A percentile compares a stretch with the other conserved stretches of the same genome.
phyloP scores from a whole-genome alignment of 1,140 invertebrate genomes.

The Camponotus vicinus region DNA sequence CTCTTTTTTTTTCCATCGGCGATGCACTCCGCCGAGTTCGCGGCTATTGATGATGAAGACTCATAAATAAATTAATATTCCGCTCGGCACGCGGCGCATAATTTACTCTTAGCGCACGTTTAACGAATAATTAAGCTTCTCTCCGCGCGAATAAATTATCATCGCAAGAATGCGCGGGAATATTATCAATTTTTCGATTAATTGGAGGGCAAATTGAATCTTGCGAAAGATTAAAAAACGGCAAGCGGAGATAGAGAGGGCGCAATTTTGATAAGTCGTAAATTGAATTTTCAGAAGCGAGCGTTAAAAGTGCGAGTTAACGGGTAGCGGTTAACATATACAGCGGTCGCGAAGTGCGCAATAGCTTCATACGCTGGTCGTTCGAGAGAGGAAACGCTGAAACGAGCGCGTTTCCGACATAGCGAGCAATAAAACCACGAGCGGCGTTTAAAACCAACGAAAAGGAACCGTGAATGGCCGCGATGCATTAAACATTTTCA shows the following conservation, averaged over 20 bases:
- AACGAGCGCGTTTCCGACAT: conserved; percentile 16
- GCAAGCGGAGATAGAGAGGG: too few relatives aligned
- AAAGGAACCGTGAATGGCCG: conserved; percentile 44
- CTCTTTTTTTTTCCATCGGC: not conserved
- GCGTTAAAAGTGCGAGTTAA: conserved; percentile 38
- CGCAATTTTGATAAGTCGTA: not conserved
- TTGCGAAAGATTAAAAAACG: not conserved
- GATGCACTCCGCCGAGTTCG: conserved; percentile 9
- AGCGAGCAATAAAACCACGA: conserved; percentile 37
- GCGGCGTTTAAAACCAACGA: conserved; percentile 21
- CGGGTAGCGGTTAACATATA: conserved; percentile 28
- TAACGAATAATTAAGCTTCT: conserved; percentile 59
- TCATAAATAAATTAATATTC: conserved; percentile 61
- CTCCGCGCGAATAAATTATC: conserved; percentile 43
- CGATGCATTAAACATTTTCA: conserved; percentile 48
- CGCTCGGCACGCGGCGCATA: conserved; percentile 31
- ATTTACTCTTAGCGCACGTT: conserved; percentile 53
- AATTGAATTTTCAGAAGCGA: conserved; percentile 31
- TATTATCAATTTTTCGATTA: not conserved
- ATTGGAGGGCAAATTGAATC: not conserved
- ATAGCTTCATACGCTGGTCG: not conserved
- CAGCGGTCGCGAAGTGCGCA: not conserved
- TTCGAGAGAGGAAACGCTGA: conserved; percentile 41
- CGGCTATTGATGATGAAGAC: conserved; percentile 26
- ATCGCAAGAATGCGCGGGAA: not conserved